Evolutionary conservation across 2,888 invertebrate genomes (phyloP), one percentile per base, ranked within the genome.

Genomic region (Lepidochrysops patricia): DNA sequence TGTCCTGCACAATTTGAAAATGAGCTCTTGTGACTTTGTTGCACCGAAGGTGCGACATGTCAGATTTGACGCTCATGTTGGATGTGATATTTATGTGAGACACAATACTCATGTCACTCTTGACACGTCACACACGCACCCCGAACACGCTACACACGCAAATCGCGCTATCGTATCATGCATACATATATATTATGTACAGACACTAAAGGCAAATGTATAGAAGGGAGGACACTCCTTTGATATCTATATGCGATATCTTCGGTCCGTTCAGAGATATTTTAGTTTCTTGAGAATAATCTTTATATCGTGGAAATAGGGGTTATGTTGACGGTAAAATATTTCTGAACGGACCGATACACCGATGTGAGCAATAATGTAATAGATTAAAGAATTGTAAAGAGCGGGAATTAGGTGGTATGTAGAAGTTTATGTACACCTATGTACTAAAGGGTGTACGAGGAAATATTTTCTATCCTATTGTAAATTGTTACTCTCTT

Each of bases 311-410:
- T n/a, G n/a, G n/a, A n/a, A n/a, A n/a, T n/a, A n/a, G n/a, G n/a
- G n/a, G n/a, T n/a, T n/a, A n/a, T n/a, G n/a, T n/a, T n/a, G n/a
- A n/a, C n/a, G n/a, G n/a, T n/a, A n/a, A n/a, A n/a, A n/a, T n/a
- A n/a, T n/a, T n/a, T n/a, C n/a, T n/a, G n/a, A n/a, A n/a, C n/a
- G n/a, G n/a, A n/a, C 34, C 37, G 1, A 37, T n/a, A 37, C 37
- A 29, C 32, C 15, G 54, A 54, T 54, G 29, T 54, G 32, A 54
- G 54, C 54, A 54, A 54, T 54, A 54, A 54, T 54, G 54, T 54
- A 54, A 54, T 49, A 25, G 48, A 49, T 54, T 54, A 54, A 32
- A 54, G 26, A 15, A 52, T 52, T 52, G 52, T 52, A 52, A 52
- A 26, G 13, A 27, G 26, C 13, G 52, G 26, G 7, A 9, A 52